phyloP scores from a whole-genome alignment of 2,888 invertebrate species.

The Drosophila limbata region DNA sequence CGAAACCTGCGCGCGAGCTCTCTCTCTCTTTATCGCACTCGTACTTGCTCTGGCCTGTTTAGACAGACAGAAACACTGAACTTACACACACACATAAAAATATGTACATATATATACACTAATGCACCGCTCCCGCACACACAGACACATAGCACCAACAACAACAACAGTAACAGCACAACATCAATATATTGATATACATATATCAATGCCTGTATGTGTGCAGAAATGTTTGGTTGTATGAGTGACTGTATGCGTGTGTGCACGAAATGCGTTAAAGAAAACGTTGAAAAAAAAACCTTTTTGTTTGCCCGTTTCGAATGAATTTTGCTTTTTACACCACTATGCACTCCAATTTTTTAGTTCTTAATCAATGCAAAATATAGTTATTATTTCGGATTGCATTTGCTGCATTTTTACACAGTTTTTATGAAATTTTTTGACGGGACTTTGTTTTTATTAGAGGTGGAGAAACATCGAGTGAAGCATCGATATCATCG shows the following conservation, averaged over 20 bases:
- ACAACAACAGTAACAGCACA: constrained; percentile 70
- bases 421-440: constrained; percentile 58
- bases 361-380: constrained; percentile 56
- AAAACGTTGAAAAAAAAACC: constrained; percentile 73
- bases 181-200: constrained; percentile 80
- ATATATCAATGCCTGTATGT: constrained; percentile 73
- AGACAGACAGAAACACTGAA: constrained; percentile 59
- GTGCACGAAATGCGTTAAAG: constrained; percentile 78
- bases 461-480: too few relatives aligned
- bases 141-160: constrained; percentile 33
- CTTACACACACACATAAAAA: constrained; percentile 30
- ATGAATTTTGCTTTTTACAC: constrained; percentile 51
- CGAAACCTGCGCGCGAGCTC: constrained; percentile 73
- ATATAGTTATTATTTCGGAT: constrained; percentile 54
- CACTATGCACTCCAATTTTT: constrained; percentile 61
- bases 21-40: constrained; percentile 50
- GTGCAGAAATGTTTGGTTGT: constrained; percentile 46
- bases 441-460: constrained; percentile 79
- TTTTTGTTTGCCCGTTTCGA: constrained; percentile 62
- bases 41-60: constrained; percentile 48
- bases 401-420: constrained; percentile 63
- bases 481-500: too few relatives aligned
- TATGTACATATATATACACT: constrained; percentile 54
- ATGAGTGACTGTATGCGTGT: constrained; percentile 42
- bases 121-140: constrained; percentile 67